Evolutionary conservation across 2,888 invertebrate genomes (phyloP).

Genomic region (Timema cristinae): DNA sequence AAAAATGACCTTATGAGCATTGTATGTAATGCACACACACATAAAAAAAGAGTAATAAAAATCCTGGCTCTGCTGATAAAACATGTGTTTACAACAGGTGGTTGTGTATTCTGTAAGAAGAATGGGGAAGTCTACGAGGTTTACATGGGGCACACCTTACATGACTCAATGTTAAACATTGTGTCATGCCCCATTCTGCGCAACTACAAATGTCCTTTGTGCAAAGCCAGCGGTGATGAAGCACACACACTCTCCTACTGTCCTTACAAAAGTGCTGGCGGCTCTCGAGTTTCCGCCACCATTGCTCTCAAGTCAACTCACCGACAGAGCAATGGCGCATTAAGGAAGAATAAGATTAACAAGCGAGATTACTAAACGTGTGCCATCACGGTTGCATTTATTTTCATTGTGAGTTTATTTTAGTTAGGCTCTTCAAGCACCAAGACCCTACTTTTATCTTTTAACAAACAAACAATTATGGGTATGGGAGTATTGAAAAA

Average conservation of each 20-base stretch:
- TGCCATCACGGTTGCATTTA: too few relatives aligned
- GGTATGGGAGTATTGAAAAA: too few relatives aligned
- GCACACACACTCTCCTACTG: slow-evolving; percentile 24
- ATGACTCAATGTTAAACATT: background rate
- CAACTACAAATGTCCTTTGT: slow-evolving; percentile 8
- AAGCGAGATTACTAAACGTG: too few relatives aligned
- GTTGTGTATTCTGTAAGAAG: slow-evolving; percentile 22
- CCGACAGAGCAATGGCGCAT: slow-evolving; percentile 16
- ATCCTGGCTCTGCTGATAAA: too few relatives aligned
- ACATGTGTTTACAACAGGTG: background rate
- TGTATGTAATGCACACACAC: too few relatives aligned
- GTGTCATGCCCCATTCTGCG: slow-evolving; percentile 20
- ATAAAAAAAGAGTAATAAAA: too few relatives aligned
- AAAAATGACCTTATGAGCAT: too few relatives aligned
- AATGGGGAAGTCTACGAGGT: slow-evolving; percentile 16
- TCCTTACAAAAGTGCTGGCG: slow-evolving; percentile 4
- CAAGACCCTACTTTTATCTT: too few relatives aligned
- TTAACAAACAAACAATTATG: too few relatives aligned
- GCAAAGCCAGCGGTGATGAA: slow-evolving; percentile 19
- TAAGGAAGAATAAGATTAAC: background rate
- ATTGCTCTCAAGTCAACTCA: slow-evolving; percentile 18
- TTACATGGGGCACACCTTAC: slow-evolving; percentile 16
- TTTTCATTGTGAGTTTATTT: too few relatives aligned
- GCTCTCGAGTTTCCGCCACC: background rate
- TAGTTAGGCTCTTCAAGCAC: too few relatives aligned